phyloP scores from a whole-genome alignment of 1,140 invertebrate genomes.

The Ditylenchus dipsaci region DNA sequence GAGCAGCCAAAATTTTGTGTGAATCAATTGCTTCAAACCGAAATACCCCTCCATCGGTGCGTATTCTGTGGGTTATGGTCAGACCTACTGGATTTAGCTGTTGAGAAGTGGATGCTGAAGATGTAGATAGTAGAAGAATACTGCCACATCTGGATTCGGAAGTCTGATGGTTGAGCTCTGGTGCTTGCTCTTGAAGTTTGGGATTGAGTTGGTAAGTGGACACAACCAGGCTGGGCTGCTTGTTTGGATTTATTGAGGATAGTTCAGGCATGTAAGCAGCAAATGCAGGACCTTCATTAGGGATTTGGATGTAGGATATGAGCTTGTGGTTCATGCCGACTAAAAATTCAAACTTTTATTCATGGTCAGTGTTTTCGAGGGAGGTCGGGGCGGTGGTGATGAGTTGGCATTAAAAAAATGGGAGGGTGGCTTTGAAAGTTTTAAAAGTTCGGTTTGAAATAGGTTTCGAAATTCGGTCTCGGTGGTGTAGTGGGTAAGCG shows the following conservation, averaged over 20 bases:
- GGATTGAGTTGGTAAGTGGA: conserved; percentile 11
- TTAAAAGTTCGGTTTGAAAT: too few relatives aligned
- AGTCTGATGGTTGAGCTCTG: too few relatives aligned
- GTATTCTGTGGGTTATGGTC: background rate
- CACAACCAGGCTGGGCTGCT: background rate
- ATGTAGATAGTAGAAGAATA: background rate
- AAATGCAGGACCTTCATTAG: conserved; percentile 7
- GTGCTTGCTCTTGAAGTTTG: background rate
- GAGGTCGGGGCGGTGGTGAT: too few relatives aligned
- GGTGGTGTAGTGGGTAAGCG: too few relatives aligned
- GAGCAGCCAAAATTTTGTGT: background rate
- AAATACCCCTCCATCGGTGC: conserved; percentile 4
- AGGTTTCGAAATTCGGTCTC: too few relatives aligned
- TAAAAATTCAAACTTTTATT: too few relatives aligned
- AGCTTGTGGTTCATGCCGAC: too few relatives aligned
- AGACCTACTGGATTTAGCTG: background rate
- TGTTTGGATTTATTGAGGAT: background rate
- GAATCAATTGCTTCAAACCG: conserved; percentile 4
- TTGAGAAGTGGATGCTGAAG: conserved; percentile 1
- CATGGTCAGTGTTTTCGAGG: too few relatives aligned
- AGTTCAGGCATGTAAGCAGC: background rate
- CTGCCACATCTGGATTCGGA: background rate
- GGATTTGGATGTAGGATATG: too few relatives aligned
- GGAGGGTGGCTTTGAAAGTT: too few relatives aligned
- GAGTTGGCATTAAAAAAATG: too few relatives aligned